These are phyloP conservation scores for Benitochromis conjunctus DNA, from an alignment of 2,113 vertebrate species.

Conservation along the genomic window DNA sequence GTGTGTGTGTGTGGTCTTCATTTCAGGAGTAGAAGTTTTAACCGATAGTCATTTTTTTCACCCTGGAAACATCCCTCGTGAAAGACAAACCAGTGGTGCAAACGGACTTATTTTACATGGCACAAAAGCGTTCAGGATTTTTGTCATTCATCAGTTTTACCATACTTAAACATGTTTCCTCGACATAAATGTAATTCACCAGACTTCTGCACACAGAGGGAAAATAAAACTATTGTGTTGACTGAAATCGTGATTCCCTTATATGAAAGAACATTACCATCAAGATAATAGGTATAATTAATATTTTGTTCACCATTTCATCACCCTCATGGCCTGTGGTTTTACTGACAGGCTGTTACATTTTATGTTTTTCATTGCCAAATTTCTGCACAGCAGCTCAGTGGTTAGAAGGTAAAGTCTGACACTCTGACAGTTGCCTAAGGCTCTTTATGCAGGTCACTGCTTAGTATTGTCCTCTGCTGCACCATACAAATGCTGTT, in stretches of 20 bases:
- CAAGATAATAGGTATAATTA: not conserved
- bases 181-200: not conserved
- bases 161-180: not conserved
- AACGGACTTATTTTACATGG: not conserved
- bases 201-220: not conserved
- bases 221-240: not conserved
- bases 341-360: not conserved
- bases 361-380: not conserved
- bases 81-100: not conserved
- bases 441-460: not conserved
- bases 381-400: not conserved
- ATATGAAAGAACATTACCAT: not conserved
- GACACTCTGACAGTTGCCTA: not conserved
- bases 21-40: not conserved
- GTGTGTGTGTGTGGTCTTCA: not conserved
- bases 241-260: not conserved
- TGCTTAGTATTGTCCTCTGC: not conserved
- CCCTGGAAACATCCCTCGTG: not conserved
- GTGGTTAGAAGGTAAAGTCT: not conserved
- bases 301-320: not conserved
- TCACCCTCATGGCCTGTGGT: not conserved
- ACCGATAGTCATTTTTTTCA: not conserved
- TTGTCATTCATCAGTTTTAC: not conserved
- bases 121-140: not conserved
- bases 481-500: not conserved